Base-by-base conservation (phyloP, 30 jellyfish, hydroid and myxozoan genomes). In the Turritopsis dohrnii region DNA sequence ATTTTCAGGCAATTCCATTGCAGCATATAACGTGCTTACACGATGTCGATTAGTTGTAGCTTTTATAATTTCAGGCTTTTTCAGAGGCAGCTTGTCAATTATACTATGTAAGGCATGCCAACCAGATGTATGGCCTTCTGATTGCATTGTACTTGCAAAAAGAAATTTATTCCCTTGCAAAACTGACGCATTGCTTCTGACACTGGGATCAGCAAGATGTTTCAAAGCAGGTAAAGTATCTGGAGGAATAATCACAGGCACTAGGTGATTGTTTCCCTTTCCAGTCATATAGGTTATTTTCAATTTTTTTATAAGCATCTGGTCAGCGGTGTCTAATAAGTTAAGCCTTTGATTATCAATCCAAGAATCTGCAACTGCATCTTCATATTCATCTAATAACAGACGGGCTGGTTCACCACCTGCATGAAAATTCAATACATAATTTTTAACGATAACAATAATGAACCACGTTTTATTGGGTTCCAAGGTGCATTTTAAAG, bases 31-130 rank as follows among this genome's bases (percentile, higher is more conserved):
- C 28, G 85, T 77, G 30, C 72, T 28, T 31, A 77, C 85, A 18
- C 85, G 85, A 77, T 77, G 85, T 25, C 85, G 85, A 60, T 77
- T 77, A 26, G 85, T 29, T 25, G 85, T 77, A 29, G 85, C 85
- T 52, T 77, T 77, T 19, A 77, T 77, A 22, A 26, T 77, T 24
- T 77, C 72, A 26, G 85, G 85, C 85, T 77, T 52, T 77, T 77
- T 77, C 53, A 77, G 53, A 1, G 0, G 66, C 66, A 77, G 72
- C 52, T 52, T 30, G 24, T 77, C 71, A 29, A 21, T 28, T 25
- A 77, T 52, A 77, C 29, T 77, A 77, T 77, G 85, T 19, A 77
- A 28, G 19, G 85, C 71, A 77, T 77, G 85, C 85, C 85, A 77
- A 25, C 85, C 85, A 25, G 85, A 77, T 26, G 72, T 52, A 60